Conservation (phyloP, 2,113 vertebrate species). For the Panthera uncia region DNA sequence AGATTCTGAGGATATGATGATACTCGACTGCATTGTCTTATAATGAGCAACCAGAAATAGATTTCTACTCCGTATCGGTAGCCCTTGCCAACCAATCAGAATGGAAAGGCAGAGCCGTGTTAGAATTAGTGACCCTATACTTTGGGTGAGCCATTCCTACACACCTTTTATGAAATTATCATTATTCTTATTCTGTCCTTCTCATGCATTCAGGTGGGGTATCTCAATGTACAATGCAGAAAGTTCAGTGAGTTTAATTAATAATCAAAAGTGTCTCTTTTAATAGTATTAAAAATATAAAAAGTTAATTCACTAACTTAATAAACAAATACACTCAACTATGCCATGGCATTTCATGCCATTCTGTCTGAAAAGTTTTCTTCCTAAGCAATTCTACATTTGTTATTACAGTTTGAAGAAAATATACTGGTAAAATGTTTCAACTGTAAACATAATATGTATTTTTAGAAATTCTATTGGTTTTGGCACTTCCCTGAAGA, state of each 20-base stretch:
- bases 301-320: neutral
- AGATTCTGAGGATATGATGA: neutral
- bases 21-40: conserved; percentile 17
- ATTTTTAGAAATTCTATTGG: neutral
- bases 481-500: neutral
- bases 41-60: conserved; percentile 68
- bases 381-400: neutral
- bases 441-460: neutral
- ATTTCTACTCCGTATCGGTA: neutral
- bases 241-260: neutral
- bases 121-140: neutral
- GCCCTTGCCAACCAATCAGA: conserved; percentile 62
- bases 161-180: neutral
- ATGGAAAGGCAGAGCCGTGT: neutral
- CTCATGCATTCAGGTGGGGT: neutral
- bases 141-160: neutral
- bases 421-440: neutral
- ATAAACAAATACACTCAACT: neutral
- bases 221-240: neutral
- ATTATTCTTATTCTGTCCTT: neutral
- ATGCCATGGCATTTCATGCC: neutral
- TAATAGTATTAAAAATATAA: neutral
- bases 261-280: neutral
- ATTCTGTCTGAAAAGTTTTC: neutral
- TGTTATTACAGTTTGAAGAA: neutral